Conservation (phyloP, 2,888 invertebrate genomes). For the Protonemura montana region DNA sequence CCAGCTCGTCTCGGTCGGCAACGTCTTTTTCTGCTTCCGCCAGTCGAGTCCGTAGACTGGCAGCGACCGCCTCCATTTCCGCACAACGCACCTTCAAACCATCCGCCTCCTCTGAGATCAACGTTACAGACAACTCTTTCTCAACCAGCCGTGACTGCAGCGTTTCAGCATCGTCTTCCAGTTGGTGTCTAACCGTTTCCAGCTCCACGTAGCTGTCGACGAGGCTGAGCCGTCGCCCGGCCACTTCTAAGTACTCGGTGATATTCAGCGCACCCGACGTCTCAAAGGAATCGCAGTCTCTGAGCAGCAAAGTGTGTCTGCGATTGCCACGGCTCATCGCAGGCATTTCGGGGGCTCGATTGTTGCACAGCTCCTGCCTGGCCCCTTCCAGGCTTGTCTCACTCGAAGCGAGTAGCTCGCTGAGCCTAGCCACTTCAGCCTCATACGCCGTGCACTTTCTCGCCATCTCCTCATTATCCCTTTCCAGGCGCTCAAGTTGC, state of each 20-base stretch:
- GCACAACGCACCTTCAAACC: background rate
- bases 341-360: background rate
- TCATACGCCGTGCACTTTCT: background rate
- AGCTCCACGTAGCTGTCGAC: background rate
- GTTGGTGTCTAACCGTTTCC: background rate
- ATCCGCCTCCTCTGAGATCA: background rate
- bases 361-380: background rate
- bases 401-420: background rate
- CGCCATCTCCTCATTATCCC: constrained; percentile 10
- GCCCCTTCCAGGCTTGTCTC: constrained; percentile 31
- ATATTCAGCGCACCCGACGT: background rate
- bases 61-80: background rate
- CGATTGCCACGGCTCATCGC: background rate
- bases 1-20: background rate
- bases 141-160: background rate
- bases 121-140: background rate
- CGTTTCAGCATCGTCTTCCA: background rate
- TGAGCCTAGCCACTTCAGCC: constrained; percentile 14
- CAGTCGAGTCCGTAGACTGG: background rate
- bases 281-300: background rate
- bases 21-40: background rate
- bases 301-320: background rate
- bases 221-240: background rate
- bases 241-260: constrained; percentile 13
- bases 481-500: background rate